A percentile compares a stretch with the other conserved stretches of the same genome.
Conservation (phyloP, 2,113 vertebrate species). For the Elephantulus edwardii region DNA sequence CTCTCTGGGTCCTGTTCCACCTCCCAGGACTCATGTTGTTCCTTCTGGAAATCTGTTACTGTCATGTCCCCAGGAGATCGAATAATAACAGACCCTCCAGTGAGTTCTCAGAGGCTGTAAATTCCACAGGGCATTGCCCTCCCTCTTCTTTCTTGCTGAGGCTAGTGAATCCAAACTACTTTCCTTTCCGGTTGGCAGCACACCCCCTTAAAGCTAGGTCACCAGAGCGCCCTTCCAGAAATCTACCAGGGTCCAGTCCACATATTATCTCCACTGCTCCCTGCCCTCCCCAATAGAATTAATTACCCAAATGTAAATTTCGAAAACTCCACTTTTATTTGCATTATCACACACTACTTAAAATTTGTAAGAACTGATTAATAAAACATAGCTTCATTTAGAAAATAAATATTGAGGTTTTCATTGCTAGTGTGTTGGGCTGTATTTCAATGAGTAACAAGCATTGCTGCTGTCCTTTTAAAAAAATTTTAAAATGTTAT, state of each 20-base stretch:
- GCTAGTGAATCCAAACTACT: no score
- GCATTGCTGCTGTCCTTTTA: no score
- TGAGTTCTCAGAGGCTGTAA: no score
- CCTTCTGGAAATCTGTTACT: no score
- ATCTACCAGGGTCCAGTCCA: not conserved
- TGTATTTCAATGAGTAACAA: constrained; percentile 13
- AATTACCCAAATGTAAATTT: not conserved
- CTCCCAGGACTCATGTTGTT: not conserved
- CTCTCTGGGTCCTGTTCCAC: not conserved
- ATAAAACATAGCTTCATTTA: constrained; percentile 24
- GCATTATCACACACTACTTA: not conserved
- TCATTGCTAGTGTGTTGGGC: not conserved
- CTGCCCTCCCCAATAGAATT: not conserved
- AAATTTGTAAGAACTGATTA: not conserved
- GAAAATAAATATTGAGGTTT: constrained; percentile 16
- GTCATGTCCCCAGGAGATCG: no score
- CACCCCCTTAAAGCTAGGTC: no score
- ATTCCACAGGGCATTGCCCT: no score
- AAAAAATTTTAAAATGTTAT: no score
- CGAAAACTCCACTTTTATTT: not conserved
- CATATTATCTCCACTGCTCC: not conserved
- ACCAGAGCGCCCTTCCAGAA: constrained; percentile 2
- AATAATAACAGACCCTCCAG: no score
- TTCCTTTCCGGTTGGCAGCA: no score
- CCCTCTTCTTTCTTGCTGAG: no score